A percentile compares a stretch with the other conserved stretches of the same genome.
Conservation (phyloP, 2,888 invertebrate genomes). For the Sinhomidia bicolor region DNA sequence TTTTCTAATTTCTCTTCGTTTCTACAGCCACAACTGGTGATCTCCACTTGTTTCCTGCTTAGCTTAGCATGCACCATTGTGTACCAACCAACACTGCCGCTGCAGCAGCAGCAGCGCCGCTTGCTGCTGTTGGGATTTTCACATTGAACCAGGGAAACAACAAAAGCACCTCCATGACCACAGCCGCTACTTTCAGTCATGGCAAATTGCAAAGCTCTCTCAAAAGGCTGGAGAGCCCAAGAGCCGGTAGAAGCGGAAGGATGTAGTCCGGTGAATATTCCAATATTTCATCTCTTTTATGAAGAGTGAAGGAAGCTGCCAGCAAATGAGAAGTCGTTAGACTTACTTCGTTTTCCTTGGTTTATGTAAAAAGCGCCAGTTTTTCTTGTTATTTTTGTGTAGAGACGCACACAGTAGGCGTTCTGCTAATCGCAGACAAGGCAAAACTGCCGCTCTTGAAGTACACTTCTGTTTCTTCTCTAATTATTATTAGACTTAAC, state of each 20-base stretch:
- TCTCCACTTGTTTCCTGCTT: neutral
- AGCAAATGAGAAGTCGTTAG: conserved; percentile 32
- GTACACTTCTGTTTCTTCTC: too few relatives aligned
- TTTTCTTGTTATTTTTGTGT: too few relatives aligned
- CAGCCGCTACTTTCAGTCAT: neutral
- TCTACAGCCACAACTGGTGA: neutral
- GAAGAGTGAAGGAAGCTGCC: neutral
- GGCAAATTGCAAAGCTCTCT: neutral
- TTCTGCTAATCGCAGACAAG: too few relatives aligned
- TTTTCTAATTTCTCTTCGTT: conserved; percentile 22
- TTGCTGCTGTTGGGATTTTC: too few relatives aligned
- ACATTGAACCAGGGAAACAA: neutral
- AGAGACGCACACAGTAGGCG: too few relatives aligned
- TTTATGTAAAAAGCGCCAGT: neutral
- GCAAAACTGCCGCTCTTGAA: too few relatives aligned
- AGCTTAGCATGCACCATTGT: neutral
- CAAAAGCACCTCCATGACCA: conserved; percentile 1
- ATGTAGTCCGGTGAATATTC: neutral
- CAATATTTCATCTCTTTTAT: conserved; percentile 25
- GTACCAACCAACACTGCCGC: too few relatives aligned
- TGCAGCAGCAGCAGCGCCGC: too few relatives aligned
- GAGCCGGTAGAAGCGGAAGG: neutral
- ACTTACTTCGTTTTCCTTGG: too few relatives aligned
- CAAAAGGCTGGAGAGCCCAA: neutral
- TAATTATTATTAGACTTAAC: too few relatives aligned